These are phyloP conservation scores for Cephus rjabovi DNA, from an alignment of 2,888 invertebrate genomes.

Conservation along the genomic window DNA sequence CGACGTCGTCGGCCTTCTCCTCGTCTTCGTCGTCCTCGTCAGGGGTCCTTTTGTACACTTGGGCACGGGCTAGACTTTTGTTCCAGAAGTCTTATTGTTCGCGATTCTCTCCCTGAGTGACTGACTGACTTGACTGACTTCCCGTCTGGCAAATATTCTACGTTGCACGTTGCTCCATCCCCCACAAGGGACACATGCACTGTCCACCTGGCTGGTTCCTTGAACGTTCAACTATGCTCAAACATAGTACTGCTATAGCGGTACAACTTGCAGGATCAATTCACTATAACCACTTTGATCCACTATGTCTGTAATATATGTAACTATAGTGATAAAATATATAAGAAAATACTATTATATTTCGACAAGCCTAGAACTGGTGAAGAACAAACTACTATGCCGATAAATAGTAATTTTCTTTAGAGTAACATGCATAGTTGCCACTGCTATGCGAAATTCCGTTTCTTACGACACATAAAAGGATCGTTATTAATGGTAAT, in stretches of 20 bases:
- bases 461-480: background rate
- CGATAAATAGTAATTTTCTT: too few relatives aligned
- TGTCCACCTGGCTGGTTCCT: too few relatives aligned
- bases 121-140: too few relatives aligned
- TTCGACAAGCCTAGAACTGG: background rate
- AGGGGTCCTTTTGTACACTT: constrained; percentile 6
- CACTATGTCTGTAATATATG: background rate
- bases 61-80: constrained; percentile 53
- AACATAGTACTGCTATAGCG: background rate
- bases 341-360: background rate
- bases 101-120: background rate
- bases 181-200: too few relatives aligned
- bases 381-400: background rate
- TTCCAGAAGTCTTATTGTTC: constrained; percentile 18
- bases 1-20: background rate
- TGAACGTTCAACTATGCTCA: too few relatives aligned
- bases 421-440: background rate
- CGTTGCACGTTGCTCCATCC: too few relatives aligned
- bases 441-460: background rate
- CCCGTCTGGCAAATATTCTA: too few relatives aligned
- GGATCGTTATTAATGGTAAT: background rate
- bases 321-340: background rate
- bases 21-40: background rate
- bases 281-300: background rate
- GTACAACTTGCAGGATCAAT: background rate